phyloP scores from a whole-genome alignment of 1,140 invertebrate species.

The Anastatus disparis region DNA sequence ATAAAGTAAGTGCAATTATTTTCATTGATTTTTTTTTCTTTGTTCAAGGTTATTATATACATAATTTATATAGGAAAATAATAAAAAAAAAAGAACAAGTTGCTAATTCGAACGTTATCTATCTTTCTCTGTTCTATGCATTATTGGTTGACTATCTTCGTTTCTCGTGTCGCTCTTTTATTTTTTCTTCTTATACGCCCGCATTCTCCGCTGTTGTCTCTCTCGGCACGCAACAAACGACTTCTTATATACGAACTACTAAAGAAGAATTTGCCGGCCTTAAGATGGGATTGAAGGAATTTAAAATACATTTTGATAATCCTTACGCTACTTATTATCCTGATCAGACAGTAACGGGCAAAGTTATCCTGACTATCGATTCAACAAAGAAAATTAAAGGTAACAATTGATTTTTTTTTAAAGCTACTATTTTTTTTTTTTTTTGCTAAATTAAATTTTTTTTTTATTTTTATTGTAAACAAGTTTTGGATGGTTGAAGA shows the following conservation, averaged over 20 bases:
- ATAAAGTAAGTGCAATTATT: no score
- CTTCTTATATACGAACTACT: background rate
- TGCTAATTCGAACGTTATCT: conserved; percentile 21
- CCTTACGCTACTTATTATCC: conserved; percentile 63
- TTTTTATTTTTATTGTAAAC: background rate
- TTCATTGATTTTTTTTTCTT: no score
- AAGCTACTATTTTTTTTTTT: background rate
- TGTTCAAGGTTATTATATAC: no score
- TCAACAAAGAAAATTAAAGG: conserved; percentile 65
- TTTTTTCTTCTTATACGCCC: background rate
- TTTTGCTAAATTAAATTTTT: background rate
- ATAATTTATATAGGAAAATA: no score
- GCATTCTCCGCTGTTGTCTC: background rate
- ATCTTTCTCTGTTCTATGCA: background rate
- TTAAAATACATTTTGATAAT: conserved; percentile 65
- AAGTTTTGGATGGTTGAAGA: background rate
- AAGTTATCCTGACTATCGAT: conserved; percentile 58
- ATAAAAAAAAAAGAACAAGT: conserved; percentile 9
- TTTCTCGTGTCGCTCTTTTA: background rate
- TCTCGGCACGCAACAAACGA: background rate
- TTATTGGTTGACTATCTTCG: no score
- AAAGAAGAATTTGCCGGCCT: background rate
- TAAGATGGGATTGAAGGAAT: conserved; percentile 63
- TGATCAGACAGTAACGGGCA: conserved; percentile 64
- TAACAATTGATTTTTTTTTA: no score